phyloP scores from a whole-genome alignment of 2,797 vertebrate species.

The Argentina silus region DNA sequence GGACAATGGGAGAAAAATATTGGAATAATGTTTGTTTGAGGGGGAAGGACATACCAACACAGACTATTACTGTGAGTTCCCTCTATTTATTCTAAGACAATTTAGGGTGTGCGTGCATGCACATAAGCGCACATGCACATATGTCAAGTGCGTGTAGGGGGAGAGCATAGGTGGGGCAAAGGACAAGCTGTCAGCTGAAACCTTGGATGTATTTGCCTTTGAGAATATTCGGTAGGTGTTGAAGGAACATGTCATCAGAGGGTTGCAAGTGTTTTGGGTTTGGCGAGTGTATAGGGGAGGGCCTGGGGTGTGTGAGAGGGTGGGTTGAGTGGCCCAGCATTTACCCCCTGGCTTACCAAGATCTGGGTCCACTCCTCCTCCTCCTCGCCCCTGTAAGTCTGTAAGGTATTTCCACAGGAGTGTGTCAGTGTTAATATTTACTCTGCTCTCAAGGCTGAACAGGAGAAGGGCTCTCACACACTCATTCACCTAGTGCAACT shows the following conservation, averaged over 20 bases:
- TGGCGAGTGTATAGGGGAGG: slow-evolving; percentile 29
- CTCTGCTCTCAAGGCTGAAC: slow-evolving; percentile 62
- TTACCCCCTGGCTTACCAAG: slow-evolving; percentile 70
- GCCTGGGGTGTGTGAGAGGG: neutral
- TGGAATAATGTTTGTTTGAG: neutral
- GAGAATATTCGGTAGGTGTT: slow-evolving; percentile 71
- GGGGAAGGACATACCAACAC: neutral
- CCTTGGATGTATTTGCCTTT: slow-evolving; percentile 66
- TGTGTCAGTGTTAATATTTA: slow-evolving; percentile 87
- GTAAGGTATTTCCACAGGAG: slow-evolving; percentile 80
- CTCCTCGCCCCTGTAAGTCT: slow-evolving; percentile 59
- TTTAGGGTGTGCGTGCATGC: neutral
- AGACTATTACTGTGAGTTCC: neutral
- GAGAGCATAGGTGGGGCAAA: neutral
- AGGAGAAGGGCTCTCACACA: slow-evolving; percentile 41
- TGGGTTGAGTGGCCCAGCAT: slow-evolving; percentile 41
- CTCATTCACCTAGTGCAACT: neutral
- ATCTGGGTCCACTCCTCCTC: slow-evolving; percentile 62
- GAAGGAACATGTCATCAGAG: slow-evolving; percentile 72
- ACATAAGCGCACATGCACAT: slow-evolving; percentile 16
- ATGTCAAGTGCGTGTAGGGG: neutral
- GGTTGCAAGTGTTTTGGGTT: slow-evolving; percentile 40
- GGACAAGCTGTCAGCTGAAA: slow-evolving; percentile 54
- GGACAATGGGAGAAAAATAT: neutral
- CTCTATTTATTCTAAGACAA: no score